Evolutionary conservation across 2,888 invertebrate genomes (phyloP).

Genomic region (Cryptocephalus moraei): DNA sequence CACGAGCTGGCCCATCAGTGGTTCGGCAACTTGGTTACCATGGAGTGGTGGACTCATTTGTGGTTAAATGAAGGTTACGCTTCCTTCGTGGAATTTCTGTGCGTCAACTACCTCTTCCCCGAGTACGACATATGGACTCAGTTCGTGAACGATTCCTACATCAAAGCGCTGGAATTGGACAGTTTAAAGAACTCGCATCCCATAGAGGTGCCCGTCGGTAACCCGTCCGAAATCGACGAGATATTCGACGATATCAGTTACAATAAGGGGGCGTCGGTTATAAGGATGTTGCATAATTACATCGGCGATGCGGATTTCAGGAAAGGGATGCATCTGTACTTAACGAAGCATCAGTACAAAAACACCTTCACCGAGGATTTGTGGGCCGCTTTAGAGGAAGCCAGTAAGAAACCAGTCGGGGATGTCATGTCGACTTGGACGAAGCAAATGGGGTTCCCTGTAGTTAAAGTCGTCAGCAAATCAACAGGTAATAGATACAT

Average conservation of each 20-base stretch:
- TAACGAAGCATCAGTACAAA: conserved; percentile 76
- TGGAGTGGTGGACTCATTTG: conserved; percentile 97
- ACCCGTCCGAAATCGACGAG: conserved; percentile 92
- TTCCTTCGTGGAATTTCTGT: conserved; percentile 89
- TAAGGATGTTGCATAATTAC: conserved; percentile 88
- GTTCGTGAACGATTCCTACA: conserved; percentile 83
- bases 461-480: conserved; percentile 49
- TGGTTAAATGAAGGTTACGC: conserved; percentile 90
- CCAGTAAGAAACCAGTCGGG: conserved; percentile 81
- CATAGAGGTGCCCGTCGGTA: conserved; percentile 89
- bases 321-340: conserved; percentile 84
- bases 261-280: conserved; percentile 89
- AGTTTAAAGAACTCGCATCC: conserved; percentile 88
- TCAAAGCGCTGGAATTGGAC: conserved; percentile 78
- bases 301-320: conserved; percentile 89
- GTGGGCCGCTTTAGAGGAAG: conserved; percentile 82
- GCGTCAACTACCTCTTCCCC: conserved; percentile 85
- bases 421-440: conserved; percentile 97
- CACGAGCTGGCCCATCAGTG: conserved; percentile 97
- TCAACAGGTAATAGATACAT: conserved; percentile 9
- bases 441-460: conserved; percentile 93
- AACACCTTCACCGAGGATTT: conserved; percentile 91
- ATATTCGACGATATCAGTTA: conserved; percentile 98
- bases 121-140: conserved; percentile 97
- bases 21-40: conserved; percentile 97